Percentiles rank a stretch among this genome's conserved stretches.
Evolutionary conservation across 2,113 vertebrate species (phyloP).

Genomic region (Centrocercus urophasianus): DNA sequence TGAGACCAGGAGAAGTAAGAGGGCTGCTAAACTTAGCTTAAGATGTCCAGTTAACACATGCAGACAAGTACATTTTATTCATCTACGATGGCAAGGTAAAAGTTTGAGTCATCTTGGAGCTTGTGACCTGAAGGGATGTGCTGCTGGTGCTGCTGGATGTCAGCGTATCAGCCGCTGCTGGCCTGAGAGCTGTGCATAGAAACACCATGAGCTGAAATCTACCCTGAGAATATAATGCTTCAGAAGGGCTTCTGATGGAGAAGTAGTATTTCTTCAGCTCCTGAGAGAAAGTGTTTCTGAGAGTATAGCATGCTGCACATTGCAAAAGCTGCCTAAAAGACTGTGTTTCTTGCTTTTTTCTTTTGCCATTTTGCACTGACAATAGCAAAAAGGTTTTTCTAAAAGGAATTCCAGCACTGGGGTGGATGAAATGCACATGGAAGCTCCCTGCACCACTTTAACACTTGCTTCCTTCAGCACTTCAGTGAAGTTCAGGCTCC

Average conservation of each 20-base stretch:
- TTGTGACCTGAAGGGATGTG: not conserved
- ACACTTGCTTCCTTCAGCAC: not conserved
- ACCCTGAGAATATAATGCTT: not conserved
- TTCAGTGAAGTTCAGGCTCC: not conserved
- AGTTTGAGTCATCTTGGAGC: not conserved
- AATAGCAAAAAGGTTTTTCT: not conserved
- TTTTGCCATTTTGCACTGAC: not conserved
- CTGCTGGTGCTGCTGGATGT: not conserved
- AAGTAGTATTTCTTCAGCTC: not conserved
- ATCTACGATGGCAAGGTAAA: not conserved
- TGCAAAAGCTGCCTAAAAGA: not conserved
- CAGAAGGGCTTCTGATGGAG: not conserved
- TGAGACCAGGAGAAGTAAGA: slow-evolving; percentile 36
- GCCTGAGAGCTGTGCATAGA: not conserved
- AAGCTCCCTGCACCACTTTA: not conserved
- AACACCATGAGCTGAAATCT: not conserved
- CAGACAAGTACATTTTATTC: slow-evolving; percentile 54
- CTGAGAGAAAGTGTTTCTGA: not conserved
- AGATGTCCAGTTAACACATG: slow-evolving; percentile 42
- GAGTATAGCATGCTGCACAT: not conserved
- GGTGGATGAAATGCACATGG: not conserved
- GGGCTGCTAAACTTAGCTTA: slow-evolving; percentile 65
- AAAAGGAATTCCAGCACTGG: not conserved
- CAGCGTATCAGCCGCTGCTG: not conserved
- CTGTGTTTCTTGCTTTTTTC: not conserved